These are phyloP conservation scores for Amaurobius ferox DNA, from an alignment of 2,888 invertebrate genomes.

Conservation along the genomic window DNA sequence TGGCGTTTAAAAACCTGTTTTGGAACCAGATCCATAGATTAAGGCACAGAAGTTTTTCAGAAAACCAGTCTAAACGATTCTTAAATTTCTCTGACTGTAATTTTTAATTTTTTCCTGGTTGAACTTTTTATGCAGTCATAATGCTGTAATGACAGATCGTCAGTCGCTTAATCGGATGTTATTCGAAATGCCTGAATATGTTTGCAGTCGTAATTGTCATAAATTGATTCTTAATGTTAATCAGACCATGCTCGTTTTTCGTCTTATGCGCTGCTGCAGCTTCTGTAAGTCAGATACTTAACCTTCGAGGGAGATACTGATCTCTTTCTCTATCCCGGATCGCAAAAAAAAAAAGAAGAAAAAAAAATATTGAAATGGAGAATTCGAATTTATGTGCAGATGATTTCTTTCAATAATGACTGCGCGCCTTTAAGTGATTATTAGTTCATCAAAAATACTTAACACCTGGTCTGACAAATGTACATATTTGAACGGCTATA, in stretches of 20 bases:
- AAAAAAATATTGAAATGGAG: too few species aligned
- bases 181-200: constrained; percentile 48
- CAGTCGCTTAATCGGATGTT: constrained; percentile 19
- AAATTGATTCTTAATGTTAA: constrained; percentile 64
- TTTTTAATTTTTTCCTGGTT: neutral
- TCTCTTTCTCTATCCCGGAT: neutral
- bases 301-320: neutral
- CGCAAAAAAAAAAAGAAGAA: too few species aligned
- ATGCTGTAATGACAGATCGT: constrained; percentile 46
- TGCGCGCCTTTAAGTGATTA: too few species aligned
- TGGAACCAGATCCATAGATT: neutral
- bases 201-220: constrained; percentile 55
- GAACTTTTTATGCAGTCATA: constrained; percentile 33
- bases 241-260: neutral
- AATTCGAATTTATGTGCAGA: too few species aligned
- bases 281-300: constrained; percentile 3
- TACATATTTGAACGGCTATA: too few species aligned
- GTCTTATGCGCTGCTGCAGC: neutral
- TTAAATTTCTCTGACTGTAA: neutral
- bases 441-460: too few species aligned
- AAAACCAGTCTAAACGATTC: neutral
- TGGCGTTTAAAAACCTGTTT: neutral
- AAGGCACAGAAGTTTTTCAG: neutral
- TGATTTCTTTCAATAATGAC: too few species aligned
- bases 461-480: too few species aligned